Conservation (phyloP, 2,797 vertebrate genomes). For the Sebastiscus albofasciatus region DNA sequence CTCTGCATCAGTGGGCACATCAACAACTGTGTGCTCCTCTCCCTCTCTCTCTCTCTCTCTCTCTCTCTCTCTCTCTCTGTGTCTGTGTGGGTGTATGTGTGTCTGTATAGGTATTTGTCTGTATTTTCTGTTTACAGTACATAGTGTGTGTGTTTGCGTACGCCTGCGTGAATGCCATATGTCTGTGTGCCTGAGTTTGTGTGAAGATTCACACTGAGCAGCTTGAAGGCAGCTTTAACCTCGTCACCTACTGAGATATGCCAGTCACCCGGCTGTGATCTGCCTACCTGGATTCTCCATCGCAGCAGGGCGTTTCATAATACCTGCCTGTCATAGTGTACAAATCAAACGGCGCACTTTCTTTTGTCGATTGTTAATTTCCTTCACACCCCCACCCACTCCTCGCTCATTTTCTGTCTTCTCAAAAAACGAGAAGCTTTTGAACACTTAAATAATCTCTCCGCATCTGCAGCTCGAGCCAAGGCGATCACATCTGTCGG, state of each 20-base stretch:
- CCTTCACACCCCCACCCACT: slow-evolving; percentile 33
- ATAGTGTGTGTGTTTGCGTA: background rate
- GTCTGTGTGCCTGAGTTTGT: background rate
- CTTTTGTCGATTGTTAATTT: slow-evolving; percentile 49
- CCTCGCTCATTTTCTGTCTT: background rate
- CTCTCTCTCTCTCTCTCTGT: too few relatives aligned
- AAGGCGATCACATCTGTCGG: background rate
- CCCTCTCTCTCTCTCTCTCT: background rate
- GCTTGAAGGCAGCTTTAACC: slow-evolving; percentile 59
- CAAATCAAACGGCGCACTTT: slow-evolving; percentile 38
- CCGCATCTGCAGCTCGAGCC: background rate
- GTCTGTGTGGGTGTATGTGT: slow-evolving; percentile 12
- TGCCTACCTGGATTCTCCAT: slow-evolving; percentile 53
- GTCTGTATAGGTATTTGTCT: slow-evolving; percentile 4
- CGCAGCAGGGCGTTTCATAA: slow-evolving; percentile 56
- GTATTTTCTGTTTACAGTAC: background rate
- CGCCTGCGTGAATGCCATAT: background rate
- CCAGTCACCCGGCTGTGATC: slow-evolving; percentile 64
- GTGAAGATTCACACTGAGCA: slow-evolving; percentile 33
- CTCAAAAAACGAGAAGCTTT: slow-evolving; percentile 7
- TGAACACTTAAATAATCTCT: slow-evolving; percentile 2
- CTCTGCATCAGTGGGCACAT: slow-evolving; percentile 74
- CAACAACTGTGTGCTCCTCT: slow-evolving; percentile 57
- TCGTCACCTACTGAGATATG: slow-evolving; percentile 62
- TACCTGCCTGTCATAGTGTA: slow-evolving; percentile 57